These are phyloP conservation scores for Notothenia rossii DNA, from an alignment of 2,113 vertebrate genomes.

Conservation along the genomic window DNA sequence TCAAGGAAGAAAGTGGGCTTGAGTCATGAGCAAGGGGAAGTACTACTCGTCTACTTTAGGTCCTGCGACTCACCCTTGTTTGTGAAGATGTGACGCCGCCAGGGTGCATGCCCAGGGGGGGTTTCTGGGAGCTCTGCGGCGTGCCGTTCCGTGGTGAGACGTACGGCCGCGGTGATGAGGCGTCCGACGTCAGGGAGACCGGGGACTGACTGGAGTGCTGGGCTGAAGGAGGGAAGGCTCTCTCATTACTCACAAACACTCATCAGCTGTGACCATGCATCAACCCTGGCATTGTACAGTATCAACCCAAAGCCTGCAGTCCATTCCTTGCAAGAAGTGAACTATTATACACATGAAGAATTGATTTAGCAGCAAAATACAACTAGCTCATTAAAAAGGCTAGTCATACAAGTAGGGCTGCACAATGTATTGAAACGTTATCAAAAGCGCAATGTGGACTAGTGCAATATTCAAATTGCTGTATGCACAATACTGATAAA, in stretches of 20 bases:
- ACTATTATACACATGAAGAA: neutral
- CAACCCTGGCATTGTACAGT: too few species aligned
- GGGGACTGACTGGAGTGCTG: conserved; percentile 97
- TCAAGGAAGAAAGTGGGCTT: neutral
- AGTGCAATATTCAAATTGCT: too few species aligned
- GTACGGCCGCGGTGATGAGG: conserved; percentile 95
- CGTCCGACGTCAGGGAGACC: conserved; percentile 95
- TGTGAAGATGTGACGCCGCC: conserved; percentile 86
- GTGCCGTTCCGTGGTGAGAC: conserved; percentile 97
- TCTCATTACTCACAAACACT: neutral
- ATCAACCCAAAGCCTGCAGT: neutral
- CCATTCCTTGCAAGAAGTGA: neutral
- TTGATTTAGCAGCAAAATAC: neutral
- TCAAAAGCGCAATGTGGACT: too few species aligned
- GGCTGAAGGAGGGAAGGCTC: conserved; percentile 76
- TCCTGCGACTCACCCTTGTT: conserved; percentile 87
- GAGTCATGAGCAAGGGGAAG: neutral
- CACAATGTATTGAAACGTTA: too few species aligned
- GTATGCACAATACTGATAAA: too few species aligned
- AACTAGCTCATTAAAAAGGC: neutral
- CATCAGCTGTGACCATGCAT: neutral
- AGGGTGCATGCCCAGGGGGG: conserved; percentile 85
- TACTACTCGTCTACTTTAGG: too few species aligned
- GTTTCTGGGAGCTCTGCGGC: conserved; percentile 93
- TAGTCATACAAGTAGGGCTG: neutral